Conservation (phyloP, 2,797 vertebrate genomes). For the Sebastes matsubarae region DNA sequence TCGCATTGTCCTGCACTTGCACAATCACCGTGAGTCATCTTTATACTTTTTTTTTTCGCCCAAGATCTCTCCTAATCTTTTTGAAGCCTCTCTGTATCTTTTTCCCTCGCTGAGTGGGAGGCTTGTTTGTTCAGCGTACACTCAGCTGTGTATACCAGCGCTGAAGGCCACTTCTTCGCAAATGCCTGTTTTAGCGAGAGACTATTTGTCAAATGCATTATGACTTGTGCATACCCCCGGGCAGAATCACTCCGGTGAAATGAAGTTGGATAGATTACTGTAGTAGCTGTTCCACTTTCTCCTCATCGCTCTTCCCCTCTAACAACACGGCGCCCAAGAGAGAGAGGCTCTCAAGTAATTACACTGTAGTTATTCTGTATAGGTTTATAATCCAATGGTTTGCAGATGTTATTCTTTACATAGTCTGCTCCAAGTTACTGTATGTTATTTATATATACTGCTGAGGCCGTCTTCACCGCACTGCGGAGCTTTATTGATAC, state of each 20-base stretch:
- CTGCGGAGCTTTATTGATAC: conserved; percentile 36
- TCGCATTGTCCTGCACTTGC: conserved; percentile 73
- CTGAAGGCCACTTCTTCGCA: conserved; percentile 86
- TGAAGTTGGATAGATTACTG: conserved; percentile 85
- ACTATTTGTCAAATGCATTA: conserved; percentile 88
- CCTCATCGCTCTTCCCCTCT: conserved; percentile 66
- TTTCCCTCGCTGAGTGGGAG: conserved; percentile 80
- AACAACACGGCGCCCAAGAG: conserved; percentile 52
- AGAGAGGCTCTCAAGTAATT: conserved; percentile 72
- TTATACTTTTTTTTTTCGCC: conserved; percentile 74
- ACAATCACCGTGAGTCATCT: conserved; percentile 82
- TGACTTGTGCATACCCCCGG: conserved; percentile 82
- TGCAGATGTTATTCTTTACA: conserved; percentile 73
- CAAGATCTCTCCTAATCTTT: conserved; percentile 80
- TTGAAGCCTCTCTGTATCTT: conserved; percentile 77
- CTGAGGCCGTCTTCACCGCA: conserved; percentile 29
- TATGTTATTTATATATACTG: conserved; percentile 62
- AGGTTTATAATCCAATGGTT: conserved; percentile 75
- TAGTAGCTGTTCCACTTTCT: conserved; percentile 79
- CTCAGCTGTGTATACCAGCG: conserved; percentile 81
- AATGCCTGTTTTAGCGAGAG: conserved; percentile 84
- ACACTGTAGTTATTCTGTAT: conserved; percentile 72
- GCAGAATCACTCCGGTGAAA: conserved; percentile 81
- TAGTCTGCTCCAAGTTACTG: conserved; percentile 54
- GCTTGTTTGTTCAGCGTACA: conserved; percentile 84